phyloP scores from a whole-genome alignment of 92 coral and sea anemone species.

The Epizoanthus ramosus region DNA sequence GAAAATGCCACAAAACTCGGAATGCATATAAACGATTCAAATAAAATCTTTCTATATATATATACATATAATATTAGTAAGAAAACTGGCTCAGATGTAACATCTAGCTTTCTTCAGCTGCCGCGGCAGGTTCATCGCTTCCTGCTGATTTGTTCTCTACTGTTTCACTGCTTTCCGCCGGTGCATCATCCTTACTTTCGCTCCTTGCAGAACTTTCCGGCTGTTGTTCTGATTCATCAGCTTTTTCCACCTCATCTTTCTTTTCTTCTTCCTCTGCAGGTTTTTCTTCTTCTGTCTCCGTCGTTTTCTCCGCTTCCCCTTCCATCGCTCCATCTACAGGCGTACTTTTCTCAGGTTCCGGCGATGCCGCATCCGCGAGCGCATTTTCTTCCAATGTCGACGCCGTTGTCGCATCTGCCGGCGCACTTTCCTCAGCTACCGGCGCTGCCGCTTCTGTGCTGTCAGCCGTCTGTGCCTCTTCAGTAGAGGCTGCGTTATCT shows the following conservation, averaged over 20 bases:
- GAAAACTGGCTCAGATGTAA: not conserved
- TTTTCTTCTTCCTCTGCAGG: not conserved
- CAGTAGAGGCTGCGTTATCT: not conserved
- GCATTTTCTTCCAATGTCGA: slow-evolving; percentile 36
- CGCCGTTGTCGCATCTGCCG: not conserved
- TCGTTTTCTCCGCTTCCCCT: slow-evolving; percentile 33
- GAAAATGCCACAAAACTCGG: not conserved
- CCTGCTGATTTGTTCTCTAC: slow-evolving; percentile 44
- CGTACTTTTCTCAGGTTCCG: slow-evolving; percentile 43
- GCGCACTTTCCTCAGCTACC: slow-evolving; percentile 18
- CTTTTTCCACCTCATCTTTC: slow-evolving; percentile 43
- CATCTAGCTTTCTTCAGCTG: not conserved
- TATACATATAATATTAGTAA: too few relatives aligned
- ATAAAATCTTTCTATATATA: not conserved
- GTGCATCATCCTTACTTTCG: slow-evolving; percentile 21
- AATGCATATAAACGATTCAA: not conserved
- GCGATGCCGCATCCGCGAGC: slow-evolving; percentile 36
- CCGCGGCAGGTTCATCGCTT: slow-evolving; percentile 32
- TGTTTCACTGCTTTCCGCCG: slow-evolving; percentile 22
- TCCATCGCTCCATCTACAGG: slow-evolving; percentile 31
- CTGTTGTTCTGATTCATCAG: slow-evolving; percentile 31
- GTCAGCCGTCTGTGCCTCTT: not conserved
- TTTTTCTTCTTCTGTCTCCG: slow-evolving; percentile 22
- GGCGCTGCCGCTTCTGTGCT: slow-evolving; percentile 1
- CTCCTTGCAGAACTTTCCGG: slow-evolving; percentile 14